Conservation (phyloP, 1,140 invertebrate genomes). For the Psix sp. region DNA sequence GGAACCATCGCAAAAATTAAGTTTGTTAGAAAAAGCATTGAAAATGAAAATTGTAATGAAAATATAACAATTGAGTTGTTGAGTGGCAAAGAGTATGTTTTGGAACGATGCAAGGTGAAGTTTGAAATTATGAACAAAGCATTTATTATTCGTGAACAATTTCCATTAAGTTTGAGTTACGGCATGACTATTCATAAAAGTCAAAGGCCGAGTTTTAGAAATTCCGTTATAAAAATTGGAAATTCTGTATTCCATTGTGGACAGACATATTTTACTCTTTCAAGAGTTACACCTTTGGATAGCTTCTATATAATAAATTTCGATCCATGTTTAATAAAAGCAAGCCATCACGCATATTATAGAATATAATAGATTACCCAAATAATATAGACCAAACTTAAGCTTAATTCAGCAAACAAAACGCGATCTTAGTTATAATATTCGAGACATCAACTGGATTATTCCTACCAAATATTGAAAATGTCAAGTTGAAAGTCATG, state of each 20-base stretch:
- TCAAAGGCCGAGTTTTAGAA: slow-evolving; percentile 68
- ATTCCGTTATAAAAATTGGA: slow-evolving; percentile 61
- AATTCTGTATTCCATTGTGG: slow-evolving; percentile 64
- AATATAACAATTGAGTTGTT: slow-evolving; percentile 33
- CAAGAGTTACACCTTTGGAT: slow-evolving; percentile 62
- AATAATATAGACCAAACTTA: slow-evolving; percentile 14
- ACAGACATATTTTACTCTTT: slow-evolving; percentile 69
- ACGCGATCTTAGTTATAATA: slow-evolving; percentile 5
- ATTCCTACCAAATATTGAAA: slow-evolving; percentile 10
- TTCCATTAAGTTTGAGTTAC: slow-evolving; percentile 68
- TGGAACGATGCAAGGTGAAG: slow-evolving; percentile 55
- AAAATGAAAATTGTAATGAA: slow-evolving; percentile 28
- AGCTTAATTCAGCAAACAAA: neutral
- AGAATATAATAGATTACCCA: slow-evolving; percentile 63
- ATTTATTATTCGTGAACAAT: slow-evolving; percentile 68
- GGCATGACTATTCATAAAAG: slow-evolving; percentile 71
- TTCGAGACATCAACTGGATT: slow-evolving; percentile 7
- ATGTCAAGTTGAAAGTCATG: neutral
- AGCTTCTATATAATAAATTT: slow-evolving; percentile 66
- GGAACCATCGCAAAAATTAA: slow-evolving; percentile 59
- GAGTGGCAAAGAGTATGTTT: slow-evolving; percentile 25
- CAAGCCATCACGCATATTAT: slow-evolving; percentile 48
- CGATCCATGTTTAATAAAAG: slow-evolving; percentile 56
- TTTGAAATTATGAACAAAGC: slow-evolving; percentile 65
- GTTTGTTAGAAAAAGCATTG: slow-evolving; percentile 22